Evolutionary conservation across 2,888 invertebrate species (phyloP).

Genomic region (Eurois occulta): DNA sequence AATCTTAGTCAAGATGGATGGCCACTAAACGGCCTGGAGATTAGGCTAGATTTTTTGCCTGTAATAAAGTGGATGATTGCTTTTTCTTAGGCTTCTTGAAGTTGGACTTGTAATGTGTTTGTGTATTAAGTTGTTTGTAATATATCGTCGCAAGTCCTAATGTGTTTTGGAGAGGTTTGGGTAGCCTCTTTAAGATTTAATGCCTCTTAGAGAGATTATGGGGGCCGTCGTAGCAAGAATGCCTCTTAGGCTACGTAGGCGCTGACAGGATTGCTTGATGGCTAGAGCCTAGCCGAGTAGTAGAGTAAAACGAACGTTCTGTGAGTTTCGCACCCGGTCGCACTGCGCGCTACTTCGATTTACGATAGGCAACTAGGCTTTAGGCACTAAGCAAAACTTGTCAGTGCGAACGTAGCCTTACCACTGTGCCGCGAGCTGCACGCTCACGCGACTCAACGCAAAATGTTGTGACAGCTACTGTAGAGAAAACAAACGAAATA

Average conservation of each 20-base stretch:
- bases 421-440: neutral
- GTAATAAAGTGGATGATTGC: conserved; percentile 22
- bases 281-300: neutral
- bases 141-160: conserved; percentile 15
- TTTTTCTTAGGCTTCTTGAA: conserved; percentile 17
- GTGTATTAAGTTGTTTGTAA: conserved; percentile 43
- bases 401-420: no score
- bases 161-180: conserved; percentile 30
- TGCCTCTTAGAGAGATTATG: neutral
- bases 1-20: conserved; percentile 50
- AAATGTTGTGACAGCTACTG: neutral
- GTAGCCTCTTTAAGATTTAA: conserved; percentile 9
- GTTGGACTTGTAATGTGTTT: conserved; percentile 25
- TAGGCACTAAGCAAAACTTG: no score
- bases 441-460: neutral
- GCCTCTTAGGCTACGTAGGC: neutral
- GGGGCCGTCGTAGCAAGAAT: neutral
- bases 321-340: neutral
- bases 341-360: neutral
- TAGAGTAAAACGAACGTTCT: neutral
- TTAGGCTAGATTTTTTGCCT: conserved; percentile 49
- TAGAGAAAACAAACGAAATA: neutral
- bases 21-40: conserved; percentile 44
- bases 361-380: neutral
- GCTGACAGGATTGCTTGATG: neutral